Conservation (phyloP, 1,140 invertebrate genomes). For the Adelges cooleyi region DNA sequence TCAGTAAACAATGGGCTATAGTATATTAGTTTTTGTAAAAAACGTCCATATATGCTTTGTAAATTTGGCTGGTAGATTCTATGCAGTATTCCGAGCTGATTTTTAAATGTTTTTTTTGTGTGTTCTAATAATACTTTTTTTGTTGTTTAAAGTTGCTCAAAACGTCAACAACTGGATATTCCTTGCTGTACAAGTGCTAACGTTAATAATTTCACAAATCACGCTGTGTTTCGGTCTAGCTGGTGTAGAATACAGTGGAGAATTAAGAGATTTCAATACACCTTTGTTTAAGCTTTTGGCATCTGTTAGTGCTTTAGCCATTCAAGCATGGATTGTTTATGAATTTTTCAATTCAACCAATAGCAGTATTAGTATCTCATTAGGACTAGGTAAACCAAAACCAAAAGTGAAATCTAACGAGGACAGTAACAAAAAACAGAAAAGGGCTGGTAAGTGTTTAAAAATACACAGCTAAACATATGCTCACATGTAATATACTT, state of each 20-base stretch:
- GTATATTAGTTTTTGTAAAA: no score
- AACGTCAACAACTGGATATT: constrained; percentile 6
- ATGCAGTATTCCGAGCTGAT: no score
- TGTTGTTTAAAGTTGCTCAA: constrained; percentile 19
- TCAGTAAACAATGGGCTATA: no score
- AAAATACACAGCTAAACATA: neutral
- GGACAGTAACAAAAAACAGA: constrained; percentile 11
- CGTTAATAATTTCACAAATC: constrained; percentile 2
- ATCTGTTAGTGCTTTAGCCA: neutral
- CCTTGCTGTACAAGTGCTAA: neutral
- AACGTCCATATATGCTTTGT: no score
- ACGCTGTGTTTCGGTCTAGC: constrained; percentile 9
- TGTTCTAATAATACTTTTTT: no score
- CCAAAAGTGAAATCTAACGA: neutral
- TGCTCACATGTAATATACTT: neutral
- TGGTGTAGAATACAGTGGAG: neutral
- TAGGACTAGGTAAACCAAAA: neutral
- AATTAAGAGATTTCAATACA: constrained; percentile 7
- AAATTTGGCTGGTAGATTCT: no score
- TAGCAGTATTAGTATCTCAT: neutral
- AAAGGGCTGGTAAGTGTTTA: neutral
- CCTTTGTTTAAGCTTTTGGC: neutral
- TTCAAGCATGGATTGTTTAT: constrained; percentile 6
- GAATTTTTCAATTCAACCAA: neutral
- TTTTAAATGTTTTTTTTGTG: no score